Evolutionary conservation across 2,888 invertebrate species (phyloP), one percentile per base, ranked within the genome.

Genomic region (Gryllus longicercus): DNA sequence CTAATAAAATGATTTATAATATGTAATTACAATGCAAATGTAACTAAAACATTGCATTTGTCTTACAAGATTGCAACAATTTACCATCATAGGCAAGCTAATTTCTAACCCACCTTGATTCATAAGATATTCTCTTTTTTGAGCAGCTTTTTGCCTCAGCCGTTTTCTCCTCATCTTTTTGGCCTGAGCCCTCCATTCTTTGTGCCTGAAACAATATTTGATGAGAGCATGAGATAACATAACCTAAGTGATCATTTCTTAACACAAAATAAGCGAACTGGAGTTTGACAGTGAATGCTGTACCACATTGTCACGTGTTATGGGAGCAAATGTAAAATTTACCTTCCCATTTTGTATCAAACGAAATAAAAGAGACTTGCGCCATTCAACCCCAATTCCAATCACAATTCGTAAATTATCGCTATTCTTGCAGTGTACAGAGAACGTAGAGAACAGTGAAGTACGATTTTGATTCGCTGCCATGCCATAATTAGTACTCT

Each of bases 141-240:
- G 88, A 2, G 95, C 95, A 79, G 86, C 84, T 83, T 86, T 85
- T 82, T 89, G 91, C 78, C 95, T 89, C 81, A 92, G 88, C 80
- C 90, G 90, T 86, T 92, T 92, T 81, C 95, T 90, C 87, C 95
- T 90, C 84, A 91, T 88, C 84, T 91, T 93, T 87, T 95, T 95
- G 0, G 91, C 93, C 82, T 90, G 84, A 87, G 91, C 92, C 84
- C 95, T 90, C 94, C 95, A 95, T 85, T 91, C 89, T 84, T 89
- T 90, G 86, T 92, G 92, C 84, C 91, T 92, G 86, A 83, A 86
- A 85, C n/a, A 76, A 76, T 25, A 78, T 16, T 74, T 75, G 14
- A 75, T 25, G 14, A 23, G 14, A 75, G 38, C 4, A 75, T 16
- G 38, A 38, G 38, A 38, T 38, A 38, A 38, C 38, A 38, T 38